Conservation (phyloP, 2,113 vertebrate species). For the Apteryx mantelli region DNA sequence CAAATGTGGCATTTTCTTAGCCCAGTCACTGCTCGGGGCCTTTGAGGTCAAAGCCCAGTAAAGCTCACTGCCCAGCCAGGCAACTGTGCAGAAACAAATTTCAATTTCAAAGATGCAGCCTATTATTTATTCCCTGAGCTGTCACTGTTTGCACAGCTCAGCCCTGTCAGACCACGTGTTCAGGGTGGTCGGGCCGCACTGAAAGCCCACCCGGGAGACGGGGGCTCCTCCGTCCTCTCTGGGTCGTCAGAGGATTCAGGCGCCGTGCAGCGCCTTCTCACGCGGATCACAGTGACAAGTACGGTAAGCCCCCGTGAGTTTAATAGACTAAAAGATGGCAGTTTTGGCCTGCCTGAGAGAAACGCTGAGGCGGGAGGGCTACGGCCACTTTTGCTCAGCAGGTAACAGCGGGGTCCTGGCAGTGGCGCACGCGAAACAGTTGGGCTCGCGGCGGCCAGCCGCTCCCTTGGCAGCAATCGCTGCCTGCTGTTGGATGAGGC, state of each 20-base stretch:
- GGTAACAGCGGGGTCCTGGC: not conserved
- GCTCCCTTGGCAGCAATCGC: not conserved
- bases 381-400: not conserved
- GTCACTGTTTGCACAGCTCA: not conserved
- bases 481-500: not conserved
- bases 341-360: not conserved
- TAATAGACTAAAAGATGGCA: not conserved
- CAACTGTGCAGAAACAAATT: constrained; percentile 16
- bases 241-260: not conserved
- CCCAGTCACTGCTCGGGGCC: not conserved
- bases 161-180: not conserved
- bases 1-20: not conserved
- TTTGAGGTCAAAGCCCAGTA: constrained; percentile 7
- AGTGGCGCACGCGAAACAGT: not conserved
- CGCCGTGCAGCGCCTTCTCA: not conserved
- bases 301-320: not conserved
- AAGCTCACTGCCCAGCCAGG: not conserved
- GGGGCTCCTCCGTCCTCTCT: not conserved
- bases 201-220: not conserved
- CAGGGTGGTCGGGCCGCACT: not conserved
- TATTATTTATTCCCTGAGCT: not conserved
- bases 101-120: constrained; percentile 3
- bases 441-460: not conserved
- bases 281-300: not conserved
- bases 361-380: not conserved